These are phyloP conservation scores for Gonocerus acuteangulatus DNA, from an alignment of 2,888 invertebrate species.

Conservation along the genomic window DNA sequence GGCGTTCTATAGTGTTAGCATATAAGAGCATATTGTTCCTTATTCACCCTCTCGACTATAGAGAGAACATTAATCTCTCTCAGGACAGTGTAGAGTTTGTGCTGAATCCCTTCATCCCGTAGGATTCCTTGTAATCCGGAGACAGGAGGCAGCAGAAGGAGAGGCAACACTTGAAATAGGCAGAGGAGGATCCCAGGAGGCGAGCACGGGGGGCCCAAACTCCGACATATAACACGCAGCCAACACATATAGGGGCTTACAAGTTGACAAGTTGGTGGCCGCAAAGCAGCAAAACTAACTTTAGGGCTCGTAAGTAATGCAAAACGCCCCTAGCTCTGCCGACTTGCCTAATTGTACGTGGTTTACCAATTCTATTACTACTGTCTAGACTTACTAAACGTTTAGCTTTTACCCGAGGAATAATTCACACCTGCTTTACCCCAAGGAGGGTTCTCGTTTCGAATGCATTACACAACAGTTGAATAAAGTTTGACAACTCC, in stretches of 20 bases:
- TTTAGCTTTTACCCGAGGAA: conserved; percentile 8
- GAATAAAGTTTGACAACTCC: not conserved
- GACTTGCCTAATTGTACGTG: conserved; percentile 7
- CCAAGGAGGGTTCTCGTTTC: not conserved
- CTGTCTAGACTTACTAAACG: conserved; percentile 19
- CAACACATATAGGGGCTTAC: not conserved
- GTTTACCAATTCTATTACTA: conserved; percentile 11
- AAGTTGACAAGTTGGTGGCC: conserved; percentile 13
- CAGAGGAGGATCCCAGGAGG: too few species aligned
- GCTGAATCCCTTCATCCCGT: too few species aligned
- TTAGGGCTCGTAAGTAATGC: conserved; percentile 16
- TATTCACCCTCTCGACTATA: too few species aligned
- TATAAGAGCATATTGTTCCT: too few species aligned
- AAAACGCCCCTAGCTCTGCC: not conserved
- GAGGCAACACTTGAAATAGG: too few species aligned
- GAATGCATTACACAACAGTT: not conserved
- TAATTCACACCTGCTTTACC: conserved; percentile 3
- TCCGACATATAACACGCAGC: too few species aligned
- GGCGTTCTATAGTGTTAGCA: too few species aligned
- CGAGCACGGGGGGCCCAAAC: too few species aligned
- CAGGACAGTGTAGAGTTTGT: too few species aligned
- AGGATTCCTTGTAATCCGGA: too few species aligned
- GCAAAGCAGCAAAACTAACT: conserved; percentile 17
- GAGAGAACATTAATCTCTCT: too few species aligned
- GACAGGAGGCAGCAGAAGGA: too few species aligned